phyloP scores from a whole-genome alignment of 1,140 invertebrate genomes.

The Monochamus saltuarius region DNA sequence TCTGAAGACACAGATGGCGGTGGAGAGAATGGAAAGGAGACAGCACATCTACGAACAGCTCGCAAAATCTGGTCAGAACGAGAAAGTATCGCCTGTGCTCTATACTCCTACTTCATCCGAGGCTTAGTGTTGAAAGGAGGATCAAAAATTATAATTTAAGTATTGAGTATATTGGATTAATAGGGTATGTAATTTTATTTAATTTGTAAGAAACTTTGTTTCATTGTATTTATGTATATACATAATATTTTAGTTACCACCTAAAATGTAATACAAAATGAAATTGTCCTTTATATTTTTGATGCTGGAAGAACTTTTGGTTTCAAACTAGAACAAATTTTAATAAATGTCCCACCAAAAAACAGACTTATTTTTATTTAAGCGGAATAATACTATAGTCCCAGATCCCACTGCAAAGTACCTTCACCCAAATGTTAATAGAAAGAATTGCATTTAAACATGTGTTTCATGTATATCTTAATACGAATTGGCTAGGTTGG shows the following conservation, averaged over 20 bases:
- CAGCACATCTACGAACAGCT: conserved; percentile 54
- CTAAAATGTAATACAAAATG: too few species aligned
- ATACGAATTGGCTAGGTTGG: too few species aligned
- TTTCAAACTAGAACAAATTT: too few species aligned
- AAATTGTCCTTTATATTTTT: too few species aligned
- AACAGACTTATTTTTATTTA: too few species aligned
- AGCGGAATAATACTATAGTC: too few species aligned
- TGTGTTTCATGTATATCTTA: too few species aligned
- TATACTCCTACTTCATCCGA: conserved; percentile 22
- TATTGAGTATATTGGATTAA: background rate
- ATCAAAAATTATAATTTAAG: background rate
- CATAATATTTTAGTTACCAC: background rate
- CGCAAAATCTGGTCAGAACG: conserved; percentile 17
- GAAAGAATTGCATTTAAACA: too few species aligned
- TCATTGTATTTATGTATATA: conserved; percentile 10
- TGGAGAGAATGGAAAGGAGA: conserved; percentile 67
- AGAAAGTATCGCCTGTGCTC: conserved; percentile 15
- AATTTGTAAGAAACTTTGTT: background rate
- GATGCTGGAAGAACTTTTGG: too few species aligned
- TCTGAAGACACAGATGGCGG: conserved; percentile 71
- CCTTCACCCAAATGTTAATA: too few species aligned
- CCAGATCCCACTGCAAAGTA: too few species aligned
- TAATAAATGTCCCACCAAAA: too few species aligned
- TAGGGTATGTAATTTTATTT: conserved; percentile 1
- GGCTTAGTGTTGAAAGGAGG: conserved; percentile 15